Evolutionary conservation across 2,888 invertebrate genomes (phyloP).

Genomic region (Chloroclystis v-ata): DNA sequence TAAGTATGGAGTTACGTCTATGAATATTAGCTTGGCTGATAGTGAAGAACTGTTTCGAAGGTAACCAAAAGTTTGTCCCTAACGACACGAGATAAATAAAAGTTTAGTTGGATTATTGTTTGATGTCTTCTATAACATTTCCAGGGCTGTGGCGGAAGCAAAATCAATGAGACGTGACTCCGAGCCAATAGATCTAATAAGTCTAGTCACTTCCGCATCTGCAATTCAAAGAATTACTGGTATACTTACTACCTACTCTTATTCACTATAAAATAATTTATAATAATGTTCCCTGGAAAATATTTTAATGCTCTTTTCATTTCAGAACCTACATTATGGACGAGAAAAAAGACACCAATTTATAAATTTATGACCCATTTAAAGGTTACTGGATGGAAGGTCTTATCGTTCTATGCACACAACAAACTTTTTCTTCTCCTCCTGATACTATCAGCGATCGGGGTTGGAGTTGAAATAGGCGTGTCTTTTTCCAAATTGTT

Average conservation of each 20-base stretch:
- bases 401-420: constrained; percentile 44
- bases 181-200: too few relatives aligned
- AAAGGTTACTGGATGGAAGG: constrained; percentile 45
- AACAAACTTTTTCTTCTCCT: constrained; percentile 41
- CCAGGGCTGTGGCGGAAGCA: too few relatives aligned
- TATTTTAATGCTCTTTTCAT: constrained; percentile 9
- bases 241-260: too few relatives aligned
- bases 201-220: too few relatives aligned
- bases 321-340: constrained; percentile 43
- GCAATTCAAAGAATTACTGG: too few relatives aligned
- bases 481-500: constrained; percentile 41
- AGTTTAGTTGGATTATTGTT: too few relatives aligned
- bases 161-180: too few relatives aligned
- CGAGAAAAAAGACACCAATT: constrained; percentile 24
- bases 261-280: background rate
- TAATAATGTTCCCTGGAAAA: too few relatives aligned
- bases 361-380: constrained; percentile 32
- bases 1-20: constrained; percentile 47
- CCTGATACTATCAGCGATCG: constrained; percentile 49
- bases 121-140: too few relatives aligned
- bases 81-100: background rate
- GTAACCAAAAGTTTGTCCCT: too few relatives aligned
- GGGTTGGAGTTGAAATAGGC: constrained; percentile 53
- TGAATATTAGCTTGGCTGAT: constrained; percentile 59
- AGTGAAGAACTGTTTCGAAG: constrained; percentile 59